Conservation (phyloP, 1,140 invertebrate species). For the Drosophila ananassae region DNA sequence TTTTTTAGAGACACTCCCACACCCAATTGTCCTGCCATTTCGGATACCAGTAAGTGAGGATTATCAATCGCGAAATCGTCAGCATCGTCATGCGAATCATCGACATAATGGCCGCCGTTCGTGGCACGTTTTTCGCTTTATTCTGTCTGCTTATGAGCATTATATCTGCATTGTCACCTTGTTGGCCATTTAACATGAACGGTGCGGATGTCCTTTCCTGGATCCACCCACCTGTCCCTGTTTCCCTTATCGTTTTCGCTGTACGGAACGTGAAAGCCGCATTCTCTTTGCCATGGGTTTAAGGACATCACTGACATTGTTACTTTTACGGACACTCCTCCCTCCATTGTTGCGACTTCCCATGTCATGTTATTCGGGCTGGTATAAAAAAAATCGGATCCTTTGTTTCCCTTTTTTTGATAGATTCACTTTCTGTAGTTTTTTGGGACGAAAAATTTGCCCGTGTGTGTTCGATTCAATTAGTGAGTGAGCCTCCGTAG, state of each 20-base stretch:
- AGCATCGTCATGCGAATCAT: conserved; percentile 45
- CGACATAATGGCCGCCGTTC: conserved; percentile 36
- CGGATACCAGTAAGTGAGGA: conserved; percentile 54
- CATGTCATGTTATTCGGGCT: conserved; percentile 16
- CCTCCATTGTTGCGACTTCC: conserved; percentile 4
- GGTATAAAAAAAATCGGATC: conserved; percentile 12
- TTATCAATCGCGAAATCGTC: conserved; percentile 72
- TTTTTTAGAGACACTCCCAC: conserved; percentile 20
- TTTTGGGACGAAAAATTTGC: not conserved
- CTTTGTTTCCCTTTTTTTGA: conserved; percentile 25
- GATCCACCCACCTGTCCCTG: conserved; percentile 1
- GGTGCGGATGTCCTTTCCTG: conserved; percentile 15
- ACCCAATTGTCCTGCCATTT: conserved; percentile 49
- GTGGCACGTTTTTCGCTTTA: conserved; percentile 58
- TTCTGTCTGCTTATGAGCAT: conserved; percentile 65
- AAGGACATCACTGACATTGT: conserved; percentile 46
- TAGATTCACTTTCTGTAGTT: conserved; percentile 39
- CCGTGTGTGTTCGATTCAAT: conserved; percentile 49
- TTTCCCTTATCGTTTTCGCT: conserved; percentile 8
- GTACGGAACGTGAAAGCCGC: conserved; percentile 8
- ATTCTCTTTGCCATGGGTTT: conserved; percentile 42
- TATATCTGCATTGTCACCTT: conserved; percentile 81
- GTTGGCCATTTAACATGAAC: conserved; percentile 73
- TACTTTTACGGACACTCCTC: conserved; percentile 35
- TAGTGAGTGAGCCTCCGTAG: conserved; percentile 39